Base-by-base conservation (phyloP, 2,888 invertebrate genomes). In the Agrotis segetum region DNA sequence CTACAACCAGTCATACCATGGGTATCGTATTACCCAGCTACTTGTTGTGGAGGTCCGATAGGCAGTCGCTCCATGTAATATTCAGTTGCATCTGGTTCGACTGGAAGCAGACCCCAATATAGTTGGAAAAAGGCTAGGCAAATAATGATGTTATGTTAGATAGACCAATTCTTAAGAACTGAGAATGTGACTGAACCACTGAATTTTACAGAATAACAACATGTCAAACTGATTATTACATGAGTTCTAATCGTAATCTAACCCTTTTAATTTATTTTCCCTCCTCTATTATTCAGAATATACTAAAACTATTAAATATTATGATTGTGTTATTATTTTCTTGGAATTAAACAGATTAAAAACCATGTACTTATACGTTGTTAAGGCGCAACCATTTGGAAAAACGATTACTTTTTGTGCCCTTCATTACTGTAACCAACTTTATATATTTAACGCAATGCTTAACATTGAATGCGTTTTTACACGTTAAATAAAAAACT, bases 401-500 rank as follows among this genome's bases (percentile, higher is more conserved):
- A 60, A 56, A 49, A 50, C 34, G n/a, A 52, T 73, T 64, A 58
- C 73, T 64, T 73, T 68, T 64, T 64, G 40, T 46, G 58, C 50
- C 21, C 65, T 59, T 47, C 24, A 40, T 73, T 65, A 72, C 52
- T 64, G 47, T 71, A n/a, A 21, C 29, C 29, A 67, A 61, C 46
- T 29, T 65, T 49, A 62, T 59, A 77, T 24, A 50, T 53, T 77
- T 76, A 66, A 69, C 40, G 6, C 52, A 65, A 52, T 63, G 55
- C 16, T 1, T 52, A n/a, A 58, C 34, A 68, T 62, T 49, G 17
- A 58, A 61, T 67, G 55, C 55, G 56, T 66, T 77, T 81, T 77
- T 74, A 71, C 71, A 60, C 64, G 52, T 70, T 70, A 77, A 82
- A 40, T 40, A 56, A 87, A 87, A 87, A 86, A 73, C 84, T 86